Conservation (phyloP, 2,113 vertebrate species). For the Solenodon paradoxus region DNA sequence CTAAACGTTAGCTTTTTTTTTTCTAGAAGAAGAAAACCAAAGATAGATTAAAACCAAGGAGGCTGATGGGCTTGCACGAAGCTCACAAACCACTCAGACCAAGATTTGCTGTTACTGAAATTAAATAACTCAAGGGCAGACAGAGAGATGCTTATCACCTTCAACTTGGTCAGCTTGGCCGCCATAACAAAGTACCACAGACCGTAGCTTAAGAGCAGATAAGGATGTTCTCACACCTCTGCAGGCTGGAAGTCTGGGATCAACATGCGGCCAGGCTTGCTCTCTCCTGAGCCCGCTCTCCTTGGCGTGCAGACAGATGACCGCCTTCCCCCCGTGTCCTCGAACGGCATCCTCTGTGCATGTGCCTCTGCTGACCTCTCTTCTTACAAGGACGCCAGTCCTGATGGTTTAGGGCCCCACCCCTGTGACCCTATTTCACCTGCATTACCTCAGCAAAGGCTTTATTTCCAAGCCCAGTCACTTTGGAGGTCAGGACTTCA, state of each 20-base stretch:
- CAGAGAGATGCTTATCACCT: background rate
- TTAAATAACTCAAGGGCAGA: background rate
- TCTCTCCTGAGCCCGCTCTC: background rate
- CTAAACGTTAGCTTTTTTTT: background rate
- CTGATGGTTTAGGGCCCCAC: background rate
- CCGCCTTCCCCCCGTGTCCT: background rate
- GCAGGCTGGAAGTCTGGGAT: background rate
- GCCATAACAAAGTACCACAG: background rate
- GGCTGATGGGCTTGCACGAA: background rate
- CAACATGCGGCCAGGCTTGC: background rate
- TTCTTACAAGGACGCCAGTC: background rate
- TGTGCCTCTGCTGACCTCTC: background rate
- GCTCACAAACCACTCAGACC: background rate
- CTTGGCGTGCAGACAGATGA: too few relatives aligned
- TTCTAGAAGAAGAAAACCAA: constrained; percentile 10
- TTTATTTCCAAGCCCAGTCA: background rate
- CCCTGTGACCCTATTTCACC: background rate
- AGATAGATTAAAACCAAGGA: background rate
- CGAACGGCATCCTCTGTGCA: background rate
- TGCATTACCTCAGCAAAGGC: background rate
- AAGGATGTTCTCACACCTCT: background rate
- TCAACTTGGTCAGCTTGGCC: too few relatives aligned
- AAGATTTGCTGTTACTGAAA: background rate
- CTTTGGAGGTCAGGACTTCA: background rate
- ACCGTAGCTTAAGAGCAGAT: background rate